Evolutionary conservation across 2,888 invertebrate species (phyloP).

Genomic region (Ceratothoa steindachneri): DNA sequence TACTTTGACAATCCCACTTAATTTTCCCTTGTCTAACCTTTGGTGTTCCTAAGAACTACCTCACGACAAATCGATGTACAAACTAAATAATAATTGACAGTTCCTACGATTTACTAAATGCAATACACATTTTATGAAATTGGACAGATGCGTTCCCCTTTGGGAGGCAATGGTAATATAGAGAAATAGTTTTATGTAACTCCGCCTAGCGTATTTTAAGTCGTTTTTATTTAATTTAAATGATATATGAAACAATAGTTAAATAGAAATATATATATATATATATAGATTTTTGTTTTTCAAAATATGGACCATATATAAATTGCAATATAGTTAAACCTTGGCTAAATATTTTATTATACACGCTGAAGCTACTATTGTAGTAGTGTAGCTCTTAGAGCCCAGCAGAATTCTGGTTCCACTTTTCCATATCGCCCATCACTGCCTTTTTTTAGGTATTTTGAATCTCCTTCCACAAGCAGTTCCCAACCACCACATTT

Average conservation of each 20-base stretch:
- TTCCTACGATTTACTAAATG: neutral
- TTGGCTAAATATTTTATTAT: neutral
- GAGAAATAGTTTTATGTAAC: neutral
- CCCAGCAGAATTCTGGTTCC: neutral
- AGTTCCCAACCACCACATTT: no score
- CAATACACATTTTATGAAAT: no score
- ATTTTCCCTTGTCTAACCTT: neutral
- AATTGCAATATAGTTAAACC: neutral
- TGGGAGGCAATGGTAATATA: neutral
- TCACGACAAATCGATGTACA: neutral
- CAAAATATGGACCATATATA: neutral
- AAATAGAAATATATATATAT: neutral
- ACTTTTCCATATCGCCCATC: no score
- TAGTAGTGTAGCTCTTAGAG: neutral
- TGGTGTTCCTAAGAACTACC: neutral
- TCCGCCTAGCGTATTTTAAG: neutral
- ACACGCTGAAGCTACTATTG: neutral
- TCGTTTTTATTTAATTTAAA: neutral
- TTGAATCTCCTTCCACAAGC: no score
- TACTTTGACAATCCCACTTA: neutral
- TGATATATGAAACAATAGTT: neutral
- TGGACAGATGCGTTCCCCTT: no score
- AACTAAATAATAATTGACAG: neutral
- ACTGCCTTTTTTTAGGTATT: no score
- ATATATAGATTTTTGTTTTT: no score